A percentile compares a stretch with the other conserved stretches of the same genome.
These are phyloP conservation scores for Arbacia lixula DNA, from an alignment of 53 echinoderm and acorn worm species.

Conservation along the genomic window DNA sequence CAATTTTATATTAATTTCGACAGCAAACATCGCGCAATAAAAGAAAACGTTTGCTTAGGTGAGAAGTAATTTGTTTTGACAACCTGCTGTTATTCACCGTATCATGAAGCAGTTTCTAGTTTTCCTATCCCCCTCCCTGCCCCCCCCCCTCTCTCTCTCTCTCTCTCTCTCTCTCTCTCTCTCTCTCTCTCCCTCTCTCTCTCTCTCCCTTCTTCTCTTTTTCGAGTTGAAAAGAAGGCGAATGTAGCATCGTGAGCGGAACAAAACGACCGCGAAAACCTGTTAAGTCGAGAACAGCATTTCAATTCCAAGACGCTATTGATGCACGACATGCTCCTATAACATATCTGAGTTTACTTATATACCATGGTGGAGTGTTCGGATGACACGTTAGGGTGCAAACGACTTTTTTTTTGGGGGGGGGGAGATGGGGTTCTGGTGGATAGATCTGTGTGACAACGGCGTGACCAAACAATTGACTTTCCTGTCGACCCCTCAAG, in stretches of 20 bases:
- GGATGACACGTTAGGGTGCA: constrained; percentile 45
- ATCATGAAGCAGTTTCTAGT: constrained; percentile 39
- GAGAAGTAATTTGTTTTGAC: constrained; percentile 44
- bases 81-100: constrained; percentile 19
- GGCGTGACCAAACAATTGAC: constrained; percentile 37
- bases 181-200: too few species aligned
- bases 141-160: neutral
- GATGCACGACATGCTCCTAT: constrained; percentile 36
- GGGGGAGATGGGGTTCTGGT: neutral
- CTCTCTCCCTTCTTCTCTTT: neutral
- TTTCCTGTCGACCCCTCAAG: constrained; percentile 24
- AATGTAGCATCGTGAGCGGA: constrained; percentile 16
- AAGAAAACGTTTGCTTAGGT: constrained; percentile 27
- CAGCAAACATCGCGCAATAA: constrained; percentile 10
- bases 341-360: constrained; percentile 38
- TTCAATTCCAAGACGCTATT: constrained; percentile 47
- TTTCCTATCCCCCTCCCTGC: neutral
- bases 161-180: too few species aligned
- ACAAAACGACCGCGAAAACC: constrained; percentile 47
- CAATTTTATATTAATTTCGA: constrained; percentile 16
- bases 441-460: neutral
- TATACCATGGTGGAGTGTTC: constrained; percentile 31
- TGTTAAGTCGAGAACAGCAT: constrained; percentile 53
- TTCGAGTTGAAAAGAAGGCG: constrained; percentile 32
- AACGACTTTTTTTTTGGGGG: constrained; percentile 22